Percentiles rank a stretch among this genome's conserved stretches.
phyloP scores from a whole-genome alignment of 2,888 invertebrate genomes.

The Cerastis leucographa region DNA sequence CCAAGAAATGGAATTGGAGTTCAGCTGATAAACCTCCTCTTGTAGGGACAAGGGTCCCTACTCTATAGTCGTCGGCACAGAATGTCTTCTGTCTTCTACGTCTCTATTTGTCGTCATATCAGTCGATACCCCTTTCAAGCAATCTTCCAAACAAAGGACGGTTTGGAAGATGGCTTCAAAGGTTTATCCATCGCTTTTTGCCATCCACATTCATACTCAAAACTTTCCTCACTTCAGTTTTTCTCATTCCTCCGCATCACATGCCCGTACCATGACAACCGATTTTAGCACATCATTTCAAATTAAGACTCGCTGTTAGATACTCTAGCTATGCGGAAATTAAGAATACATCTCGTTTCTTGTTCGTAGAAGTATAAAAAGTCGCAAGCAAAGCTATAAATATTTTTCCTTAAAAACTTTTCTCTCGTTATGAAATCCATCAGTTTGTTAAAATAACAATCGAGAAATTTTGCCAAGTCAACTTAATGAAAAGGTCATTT shows the following conservation, averaged over 20 bases:
- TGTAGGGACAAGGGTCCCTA: too few relatives aligned
- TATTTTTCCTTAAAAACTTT: background rate
- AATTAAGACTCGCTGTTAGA: background rate
- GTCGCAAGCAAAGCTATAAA: background rate
- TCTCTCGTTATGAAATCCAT: background rate
- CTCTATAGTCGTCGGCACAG: background rate
- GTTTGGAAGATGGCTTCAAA: too few relatives aligned
- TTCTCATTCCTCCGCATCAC: background rate
- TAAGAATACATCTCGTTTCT: background rate
- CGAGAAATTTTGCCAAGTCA: constrained; percentile 6
- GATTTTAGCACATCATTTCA: background rate
- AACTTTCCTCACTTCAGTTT: background rate
- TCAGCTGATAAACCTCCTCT: background rate
- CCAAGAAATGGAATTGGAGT: background rate
- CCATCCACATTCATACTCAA: too few relatives aligned
- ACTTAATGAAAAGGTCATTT: constrained; percentile 24
- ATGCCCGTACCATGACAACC: background rate
- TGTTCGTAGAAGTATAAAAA: background rate
- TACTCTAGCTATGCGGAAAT: background rate
- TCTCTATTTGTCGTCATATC: background rate
- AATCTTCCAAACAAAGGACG: background rate
- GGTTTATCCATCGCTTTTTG: background rate
- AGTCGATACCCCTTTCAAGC: background rate
- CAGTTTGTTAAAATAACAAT: constrained; percentile 3
- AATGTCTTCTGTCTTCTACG: background rate